Evolutionary conservation across 2,113 vertebrate genomes (phyloP), one percentile per base, ranked within the genome.

Genomic region (Lagopus leucura): DNA sequence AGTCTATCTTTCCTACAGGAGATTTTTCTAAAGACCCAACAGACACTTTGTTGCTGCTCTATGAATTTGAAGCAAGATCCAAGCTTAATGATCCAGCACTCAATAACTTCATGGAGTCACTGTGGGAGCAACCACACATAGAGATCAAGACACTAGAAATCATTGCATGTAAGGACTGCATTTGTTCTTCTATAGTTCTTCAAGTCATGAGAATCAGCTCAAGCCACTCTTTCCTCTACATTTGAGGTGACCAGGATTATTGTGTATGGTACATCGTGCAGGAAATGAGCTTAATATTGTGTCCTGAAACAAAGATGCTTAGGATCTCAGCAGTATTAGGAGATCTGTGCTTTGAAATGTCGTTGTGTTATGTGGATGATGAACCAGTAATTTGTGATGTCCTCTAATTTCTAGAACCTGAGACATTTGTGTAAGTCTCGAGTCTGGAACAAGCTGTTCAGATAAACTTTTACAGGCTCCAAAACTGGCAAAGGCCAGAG

Each of bases 41-140:
- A 85, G 98, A 99, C 48, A 98, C 97, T 0, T 84, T 99, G 78
- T 96, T 99, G 94, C 97, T 99, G 66, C 97, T 99, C 70, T 99
- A 99, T 86, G 99, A 99, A 82, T 99, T 99, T 97, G 99, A 99
- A 97, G 97, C 97, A 73, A 98, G 98, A 86, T 97, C 98, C 73
- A 99, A 99, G 95, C 97, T 98, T 87, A 99, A 98, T 63, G 98
- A 99, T 90, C 98, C 98, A 42, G 95, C 96, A 48, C 97, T 99
- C 77, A 94, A 97, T 43, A 94, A 69, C 8, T 95, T 99, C 12
- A 92, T 99, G 86, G 98, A 99, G 73, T 97, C 98, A 8, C 89
- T 98, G n/a, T 97, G 99, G 97, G 98, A 98, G 90, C 96, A 98
- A 38, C 98, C 99, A 90, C 92, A 97, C 72, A 73, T 98, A 45